Evolutionary conservation across 2,797 vertebrate species (phyloP).

Genomic region (Salarias fasciatus): DNA sequence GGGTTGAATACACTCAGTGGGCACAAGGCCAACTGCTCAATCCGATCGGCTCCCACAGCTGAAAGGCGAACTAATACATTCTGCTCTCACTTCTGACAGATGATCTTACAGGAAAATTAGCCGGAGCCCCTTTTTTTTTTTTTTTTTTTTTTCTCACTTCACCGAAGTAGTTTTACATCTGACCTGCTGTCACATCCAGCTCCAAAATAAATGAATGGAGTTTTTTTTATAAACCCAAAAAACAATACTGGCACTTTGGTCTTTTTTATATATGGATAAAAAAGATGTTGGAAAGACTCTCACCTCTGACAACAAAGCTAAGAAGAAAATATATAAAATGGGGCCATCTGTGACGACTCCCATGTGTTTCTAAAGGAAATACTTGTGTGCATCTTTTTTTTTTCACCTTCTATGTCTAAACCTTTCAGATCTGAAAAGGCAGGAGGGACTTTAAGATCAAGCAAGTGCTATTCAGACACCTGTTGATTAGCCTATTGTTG

Average conservation of each 20-base stretch:
- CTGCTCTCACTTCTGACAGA: slow-evolving; percentile 62
- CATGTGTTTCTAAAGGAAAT: too few relatives aligned
- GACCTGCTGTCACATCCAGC: slow-evolving; percentile 24
- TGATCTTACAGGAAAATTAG: slow-evolving; percentile 62
- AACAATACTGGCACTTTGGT: background rate
- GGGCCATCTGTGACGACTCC: too few relatives aligned
- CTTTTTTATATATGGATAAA: too few relatives aligned
- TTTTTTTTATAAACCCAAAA: slow-evolving; percentile 1
- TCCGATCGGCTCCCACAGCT: slow-evolving; percentile 77
- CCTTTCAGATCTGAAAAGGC: too few relatives aligned
- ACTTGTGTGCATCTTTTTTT: too few relatives aligned
- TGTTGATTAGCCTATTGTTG: too few relatives aligned
- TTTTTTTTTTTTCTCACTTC: slow-evolving; percentile 49
- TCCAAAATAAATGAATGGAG: background rate
- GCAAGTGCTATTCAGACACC: too few relatives aligned
- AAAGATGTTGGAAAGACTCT: too few relatives aligned
- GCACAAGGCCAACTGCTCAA: slow-evolving; percentile 85
- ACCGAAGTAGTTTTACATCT: slow-evolving; percentile 41
- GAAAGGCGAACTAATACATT: slow-evolving; percentile 73
- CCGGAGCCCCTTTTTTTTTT: slow-evolving; percentile 26
- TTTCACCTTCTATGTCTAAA: too few relatives aligned
- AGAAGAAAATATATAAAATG: background rate
- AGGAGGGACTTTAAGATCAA: too few relatives aligned
- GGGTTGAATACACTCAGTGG: slow-evolving; percentile 88
- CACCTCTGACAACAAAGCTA: background rate